phyloP scores from a whole-genome alignment of 2,797 vertebrate species.

The Miichthys miiuy region DNA sequence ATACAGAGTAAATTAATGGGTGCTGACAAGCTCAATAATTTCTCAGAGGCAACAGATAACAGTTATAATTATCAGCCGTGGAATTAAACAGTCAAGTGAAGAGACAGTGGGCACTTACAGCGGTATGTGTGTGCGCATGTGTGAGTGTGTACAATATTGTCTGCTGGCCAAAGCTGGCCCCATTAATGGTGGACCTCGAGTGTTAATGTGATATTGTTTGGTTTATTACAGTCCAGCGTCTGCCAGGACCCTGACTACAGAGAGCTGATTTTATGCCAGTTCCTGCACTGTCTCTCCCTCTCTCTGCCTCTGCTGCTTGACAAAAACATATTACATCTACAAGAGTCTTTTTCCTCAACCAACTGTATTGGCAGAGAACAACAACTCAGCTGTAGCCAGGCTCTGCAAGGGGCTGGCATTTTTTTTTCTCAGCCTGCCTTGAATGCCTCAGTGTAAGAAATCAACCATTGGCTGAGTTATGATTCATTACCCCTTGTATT shows the following conservation, averaged over 20 bases:
- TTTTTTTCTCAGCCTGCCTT: slow-evolving; percentile 2
- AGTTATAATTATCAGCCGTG: slow-evolving; percentile 68
- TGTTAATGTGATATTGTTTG: slow-evolving; percentile 79
- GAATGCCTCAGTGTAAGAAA: slow-evolving; percentile 35
- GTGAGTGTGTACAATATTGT: slow-evolving; percentile 29
- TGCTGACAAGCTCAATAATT: slow-evolving; percentile 75
- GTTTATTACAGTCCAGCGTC: slow-evolving; percentile 68
- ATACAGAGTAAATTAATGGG: slow-evolving; percentile 72
- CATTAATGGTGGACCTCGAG: slow-evolving; percentile 63
- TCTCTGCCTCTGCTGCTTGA: slow-evolving; percentile 23
- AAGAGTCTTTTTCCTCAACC: slow-evolving; percentile 31
- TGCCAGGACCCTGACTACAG: slow-evolving; percentile 59
- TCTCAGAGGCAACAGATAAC: slow-evolving; percentile 74
- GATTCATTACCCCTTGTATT: slow-evolving; percentile 47
- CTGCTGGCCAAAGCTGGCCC: slow-evolving; percentile 49
- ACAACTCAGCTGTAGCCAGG: slow-evolving; percentile 27
- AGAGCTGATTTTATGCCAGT: slow-evolving; percentile 62
- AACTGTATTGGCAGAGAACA: slow-evolving; percentile 45
- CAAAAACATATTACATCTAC: slow-evolving; percentile 46
- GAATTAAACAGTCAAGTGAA: slow-evolving; percentile 63
- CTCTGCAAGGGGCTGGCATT: slow-evolving; percentile 12
- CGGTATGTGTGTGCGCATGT: slow-evolving; percentile 2
- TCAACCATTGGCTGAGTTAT: slow-evolving; percentile 22
- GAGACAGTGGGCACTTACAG: slow-evolving; percentile 43
- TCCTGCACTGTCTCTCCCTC: slow-evolving; percentile 15